Conservation (phyloP, 2,113 vertebrate genomes). For the crab-eating macaque (Macaca fascicularis) region DNA sequence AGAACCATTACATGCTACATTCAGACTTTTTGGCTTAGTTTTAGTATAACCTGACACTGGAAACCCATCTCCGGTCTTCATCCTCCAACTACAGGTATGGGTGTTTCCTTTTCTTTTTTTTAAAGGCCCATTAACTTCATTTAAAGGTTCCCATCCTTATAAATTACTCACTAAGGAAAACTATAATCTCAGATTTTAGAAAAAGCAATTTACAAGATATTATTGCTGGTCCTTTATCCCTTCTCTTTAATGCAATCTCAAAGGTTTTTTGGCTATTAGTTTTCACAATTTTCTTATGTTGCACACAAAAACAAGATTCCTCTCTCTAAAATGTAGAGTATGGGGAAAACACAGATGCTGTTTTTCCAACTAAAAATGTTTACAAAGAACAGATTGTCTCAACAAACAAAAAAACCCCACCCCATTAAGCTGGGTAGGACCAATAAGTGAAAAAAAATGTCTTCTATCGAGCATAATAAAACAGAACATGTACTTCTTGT, state of each 20-base stretch:
- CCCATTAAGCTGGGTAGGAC: background rate
- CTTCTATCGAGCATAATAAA: slow-evolving; percentile 39
- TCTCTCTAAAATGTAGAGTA: background rate
- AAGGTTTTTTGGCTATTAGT: background rate
- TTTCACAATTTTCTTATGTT: slow-evolving; percentile 29
- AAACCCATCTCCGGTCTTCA: background rate
- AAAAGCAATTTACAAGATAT: background rate
- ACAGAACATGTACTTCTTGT: slow-evolving; percentile 45
- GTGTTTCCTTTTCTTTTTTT: background rate
- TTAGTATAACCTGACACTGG: background rate
- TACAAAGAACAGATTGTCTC: background rate
- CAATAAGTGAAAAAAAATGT: background rate
- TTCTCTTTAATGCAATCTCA: background rate
- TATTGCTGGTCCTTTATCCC: background rate
- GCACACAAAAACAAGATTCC: background rate
- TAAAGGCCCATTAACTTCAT: background rate
- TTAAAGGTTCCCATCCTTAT: background rate
- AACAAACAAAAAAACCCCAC: background rate
- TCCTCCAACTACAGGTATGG: background rate
- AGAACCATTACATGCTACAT: fast-evolving
- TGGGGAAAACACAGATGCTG: background rate
- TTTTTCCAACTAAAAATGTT: slow-evolving; percentile 36
- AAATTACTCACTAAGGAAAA: background rate
- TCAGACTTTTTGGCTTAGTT: fast-evolving
- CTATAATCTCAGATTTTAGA: background rate